A percentile compares a stretch with the other conserved stretches of the same genome.
These are phyloP conservation scores for Pempheris klunzingeri DNA, from an alignment of 2,797 vertebrate genomes.

Conservation along the genomic window DNA sequence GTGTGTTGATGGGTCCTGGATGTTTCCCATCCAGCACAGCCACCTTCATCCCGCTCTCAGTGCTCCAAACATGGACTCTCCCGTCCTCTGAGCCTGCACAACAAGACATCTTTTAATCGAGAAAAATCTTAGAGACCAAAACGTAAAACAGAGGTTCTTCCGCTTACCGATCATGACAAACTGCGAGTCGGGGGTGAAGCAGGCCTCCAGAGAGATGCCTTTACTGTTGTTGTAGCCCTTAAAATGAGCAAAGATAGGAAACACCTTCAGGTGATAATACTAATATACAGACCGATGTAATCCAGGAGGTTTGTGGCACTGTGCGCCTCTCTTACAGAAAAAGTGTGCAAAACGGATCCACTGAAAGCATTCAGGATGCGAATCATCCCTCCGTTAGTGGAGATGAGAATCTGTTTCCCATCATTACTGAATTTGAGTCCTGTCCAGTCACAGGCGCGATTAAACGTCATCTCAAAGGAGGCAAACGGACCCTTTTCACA, in stretches of 20 bases:
- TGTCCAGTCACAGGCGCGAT: constrained; percentile 92
- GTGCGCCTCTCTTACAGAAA: constrained; percentile 86
- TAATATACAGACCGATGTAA: neutral
- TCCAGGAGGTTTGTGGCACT: neutral
- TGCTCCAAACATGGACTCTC: constrained; percentile 95
- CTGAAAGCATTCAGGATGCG: constrained; percentile 92
- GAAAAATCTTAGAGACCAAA: neutral
- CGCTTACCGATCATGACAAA: constrained; percentile 96
- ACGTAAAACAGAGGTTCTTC: neutral
- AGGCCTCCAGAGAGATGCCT: constrained; percentile 92
- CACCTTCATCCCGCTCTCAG: constrained; percentile 95
- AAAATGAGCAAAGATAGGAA: constrained; percentile 45
- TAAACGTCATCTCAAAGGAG: constrained; percentile 91
- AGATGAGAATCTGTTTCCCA: constrained; percentile 93
- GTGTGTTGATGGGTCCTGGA: constrained; percentile 92
- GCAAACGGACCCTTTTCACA: constrained; percentile 91
- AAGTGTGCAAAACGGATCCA: constrained; percentile 91
- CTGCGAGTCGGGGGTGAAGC: constrained; percentile 95
- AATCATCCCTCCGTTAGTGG: constrained; percentile 92
- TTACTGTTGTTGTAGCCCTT: constrained; percentile 95
- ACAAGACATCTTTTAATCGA: neutral
- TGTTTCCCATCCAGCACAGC: constrained; percentile 95
- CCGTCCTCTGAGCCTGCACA: constrained; percentile 93
- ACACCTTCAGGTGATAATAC: neutral
- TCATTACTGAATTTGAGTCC: constrained; percentile 94